A percentile compares a stretch with the other conserved stretches of the same genome.
Evolutionary conservation across 2,888 invertebrate genomes (phyloP).

Genomic region (Sericinus montela): DNA sequence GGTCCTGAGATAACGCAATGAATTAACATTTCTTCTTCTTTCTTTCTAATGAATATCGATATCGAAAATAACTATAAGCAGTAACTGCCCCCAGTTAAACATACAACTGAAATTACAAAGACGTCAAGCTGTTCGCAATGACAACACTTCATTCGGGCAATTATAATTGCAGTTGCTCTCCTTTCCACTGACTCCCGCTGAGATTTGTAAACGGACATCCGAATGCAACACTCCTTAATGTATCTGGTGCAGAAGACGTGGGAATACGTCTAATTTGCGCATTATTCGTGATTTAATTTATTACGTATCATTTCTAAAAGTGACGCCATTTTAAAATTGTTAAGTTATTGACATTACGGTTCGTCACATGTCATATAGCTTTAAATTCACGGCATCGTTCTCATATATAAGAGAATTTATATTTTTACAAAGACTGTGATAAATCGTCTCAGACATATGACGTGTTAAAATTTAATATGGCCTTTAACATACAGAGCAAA

Average conservation of each 20-base stretch:
- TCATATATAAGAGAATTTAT: too few relatives aligned
- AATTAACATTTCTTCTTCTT: too few relatives aligned
- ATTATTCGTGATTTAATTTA: slow-evolving; percentile 1
- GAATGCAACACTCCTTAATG: slow-evolving; percentile 6
- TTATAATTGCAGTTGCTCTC: slow-evolving; percentile 7
- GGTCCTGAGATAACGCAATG: too few relatives aligned
- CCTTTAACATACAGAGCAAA: too few relatives aligned
- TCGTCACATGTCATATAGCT: too few relatives aligned
- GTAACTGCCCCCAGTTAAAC: not conserved
- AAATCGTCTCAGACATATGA: too few relatives aligned
- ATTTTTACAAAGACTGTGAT: too few relatives aligned
- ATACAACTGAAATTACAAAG: not conserved
- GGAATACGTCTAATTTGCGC: slow-evolving; percentile 14
- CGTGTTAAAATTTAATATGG: too few relatives aligned
- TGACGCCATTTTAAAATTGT: too few relatives aligned
- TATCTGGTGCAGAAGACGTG: slow-evolving; percentile 11
- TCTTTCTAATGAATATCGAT: too few relatives aligned
- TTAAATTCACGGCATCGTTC: too few relatives aligned
- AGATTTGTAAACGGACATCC: slow-evolving; percentile 11
- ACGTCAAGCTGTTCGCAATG: slow-evolving; percentile 12
- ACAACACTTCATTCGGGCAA: slow-evolving; percentile 12
- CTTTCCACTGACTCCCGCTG: slow-evolving; percentile 7
- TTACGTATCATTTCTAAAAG: not conserved
- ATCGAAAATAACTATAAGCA: not conserved
- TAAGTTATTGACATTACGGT: too few relatives aligned